Conservation (phyloP, 2,888 invertebrate species). For the Schizaphis graminum region DNA sequence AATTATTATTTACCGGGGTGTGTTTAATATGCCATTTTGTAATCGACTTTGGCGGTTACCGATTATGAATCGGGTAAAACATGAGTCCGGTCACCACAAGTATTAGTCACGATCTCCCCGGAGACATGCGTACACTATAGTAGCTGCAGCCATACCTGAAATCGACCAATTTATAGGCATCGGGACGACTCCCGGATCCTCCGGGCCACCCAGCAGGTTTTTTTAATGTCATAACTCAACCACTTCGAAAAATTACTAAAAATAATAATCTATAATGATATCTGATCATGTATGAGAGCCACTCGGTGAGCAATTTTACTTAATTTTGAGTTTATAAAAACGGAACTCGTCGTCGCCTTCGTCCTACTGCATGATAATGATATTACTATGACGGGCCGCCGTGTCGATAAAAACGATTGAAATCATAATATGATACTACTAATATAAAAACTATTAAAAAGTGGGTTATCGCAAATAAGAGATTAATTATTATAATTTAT, state of each 20-base stretch:
- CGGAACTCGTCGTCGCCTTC: background rate
- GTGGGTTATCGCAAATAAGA: background rate
- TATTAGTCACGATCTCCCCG: conserved; percentile 47
- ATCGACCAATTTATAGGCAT: background rate
- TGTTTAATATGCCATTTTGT: conserved; percentile 30
- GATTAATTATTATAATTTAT: too few species aligned
- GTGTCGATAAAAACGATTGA: background rate
- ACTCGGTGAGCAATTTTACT: background rate
- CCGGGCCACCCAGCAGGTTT: background rate
- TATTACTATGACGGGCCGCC: background rate
- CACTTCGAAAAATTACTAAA: background rate
- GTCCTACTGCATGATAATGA: background rate
- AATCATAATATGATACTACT: background rate
- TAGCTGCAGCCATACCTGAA: background rate
- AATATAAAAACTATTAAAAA: background rate
- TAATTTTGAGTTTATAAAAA: background rate
- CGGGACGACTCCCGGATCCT: conserved; percentile 22
- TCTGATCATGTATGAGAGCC: background rate
- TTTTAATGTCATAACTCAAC: background rate
- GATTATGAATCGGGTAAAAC: conserved; percentile 17
- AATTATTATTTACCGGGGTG: conserved; percentile 1
- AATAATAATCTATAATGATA: background rate
- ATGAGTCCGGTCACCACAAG: conserved; percentile 6
- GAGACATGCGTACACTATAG: background rate
- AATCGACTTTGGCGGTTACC: conserved; percentile 46